Evolutionary conservation across 2,888 invertebrate species (phyloP).

Genomic region (Steinernema hermaphroditum): DNA sequence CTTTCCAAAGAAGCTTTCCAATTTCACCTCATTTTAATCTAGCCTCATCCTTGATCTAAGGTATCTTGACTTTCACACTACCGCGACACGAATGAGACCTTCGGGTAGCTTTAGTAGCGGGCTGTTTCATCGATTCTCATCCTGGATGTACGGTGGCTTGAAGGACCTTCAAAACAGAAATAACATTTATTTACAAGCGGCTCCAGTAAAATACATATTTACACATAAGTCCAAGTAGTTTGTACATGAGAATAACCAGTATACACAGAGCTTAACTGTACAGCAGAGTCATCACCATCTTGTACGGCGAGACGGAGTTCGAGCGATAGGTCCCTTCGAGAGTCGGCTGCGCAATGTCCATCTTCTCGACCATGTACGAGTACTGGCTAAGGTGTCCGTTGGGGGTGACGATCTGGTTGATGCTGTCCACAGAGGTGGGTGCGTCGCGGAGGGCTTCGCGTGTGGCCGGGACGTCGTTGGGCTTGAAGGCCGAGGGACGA

Average conservation of each 20-base stretch:
- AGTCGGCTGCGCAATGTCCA: constrained; percentile 23
- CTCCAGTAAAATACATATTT: not conserved
- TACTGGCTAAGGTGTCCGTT: constrained; percentile 28
- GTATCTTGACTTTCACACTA: too few relatives aligned
- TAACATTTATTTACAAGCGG: constrained; percentile 11
- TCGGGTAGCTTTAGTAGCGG: too few relatives aligned
- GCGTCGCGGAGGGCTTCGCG: constrained; percentile 37
- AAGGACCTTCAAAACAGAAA: too few relatives aligned
- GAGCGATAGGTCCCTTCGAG: constrained; percentile 18
- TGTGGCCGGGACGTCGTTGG: constrained; percentile 38
- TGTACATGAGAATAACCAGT: constrained; percentile 23
- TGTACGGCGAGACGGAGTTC: constrained; percentile 27
- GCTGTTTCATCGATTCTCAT: too few relatives aligned
- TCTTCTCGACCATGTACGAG: constrained; percentile 31
- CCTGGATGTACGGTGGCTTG: too few relatives aligned
- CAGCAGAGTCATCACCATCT: constrained; percentile 13
- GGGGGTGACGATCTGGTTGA: not conserved
- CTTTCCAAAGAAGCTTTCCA: too few relatives aligned
- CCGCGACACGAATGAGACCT: too few relatives aligned
- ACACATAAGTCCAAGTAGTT: not conserved
- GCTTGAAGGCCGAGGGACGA: constrained; percentile 20
- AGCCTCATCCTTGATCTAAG: too few relatives aligned
- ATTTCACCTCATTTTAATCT: too few relatives aligned
- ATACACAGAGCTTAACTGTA: constrained; percentile 7
- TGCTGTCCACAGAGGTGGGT: constrained; percentile 33